Evolutionary conservation across 2,888 invertebrate genomes (phyloP).

Genomic region (Aproaerema taeniolella): DNA sequence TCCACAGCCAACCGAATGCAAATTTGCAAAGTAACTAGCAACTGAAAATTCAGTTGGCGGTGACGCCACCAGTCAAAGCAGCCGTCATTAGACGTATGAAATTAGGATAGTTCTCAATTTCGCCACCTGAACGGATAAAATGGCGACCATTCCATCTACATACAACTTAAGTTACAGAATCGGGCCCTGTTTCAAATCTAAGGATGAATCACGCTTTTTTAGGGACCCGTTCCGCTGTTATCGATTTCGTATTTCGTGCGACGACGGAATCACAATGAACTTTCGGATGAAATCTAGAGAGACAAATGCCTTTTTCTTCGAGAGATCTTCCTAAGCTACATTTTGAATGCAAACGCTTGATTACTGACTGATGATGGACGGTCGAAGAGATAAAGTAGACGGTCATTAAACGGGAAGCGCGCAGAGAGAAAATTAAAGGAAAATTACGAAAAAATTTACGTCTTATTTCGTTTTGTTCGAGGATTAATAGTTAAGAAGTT

Average conservation of each 20-base stretch:
- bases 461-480: too few relatives aligned
- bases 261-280: conserved; percentile 50
- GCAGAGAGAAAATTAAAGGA: conserved; percentile 2
- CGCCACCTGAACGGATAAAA: too few relatives aligned
- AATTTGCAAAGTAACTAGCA: too few relatives aligned
- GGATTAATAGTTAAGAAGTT: too few relatives aligned
- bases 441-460: too few relatives aligned
- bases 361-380: conserved; percentile 16
- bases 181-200: conserved; percentile 1
- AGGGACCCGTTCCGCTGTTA: conserved; percentile 48
- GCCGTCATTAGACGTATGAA: too few relatives aligned
- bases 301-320: conserved; percentile 33
- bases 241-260: conserved; percentile 57
- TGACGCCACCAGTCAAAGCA: too few relatives aligned
- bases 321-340: conserved; percentile 26
- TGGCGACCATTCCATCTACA: too few relatives aligned
- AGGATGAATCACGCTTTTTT: conserved; percentile 26
- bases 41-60: too few relatives aligned
- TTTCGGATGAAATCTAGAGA: conserved; percentile 40
- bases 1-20: too few relatives aligned
- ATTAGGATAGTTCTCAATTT: too few relatives aligned
- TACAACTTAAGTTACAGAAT: too few relatives aligned
- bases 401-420: conserved; percentile 2
- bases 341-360: conserved; percentile 33
- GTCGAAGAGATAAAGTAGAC: neutral